Evolutionary conservation across 2,888 invertebrate genomes (phyloP), one percentile per base, ranked within the genome.

Genomic region (Allophyes oxyacanthae): DNA sequence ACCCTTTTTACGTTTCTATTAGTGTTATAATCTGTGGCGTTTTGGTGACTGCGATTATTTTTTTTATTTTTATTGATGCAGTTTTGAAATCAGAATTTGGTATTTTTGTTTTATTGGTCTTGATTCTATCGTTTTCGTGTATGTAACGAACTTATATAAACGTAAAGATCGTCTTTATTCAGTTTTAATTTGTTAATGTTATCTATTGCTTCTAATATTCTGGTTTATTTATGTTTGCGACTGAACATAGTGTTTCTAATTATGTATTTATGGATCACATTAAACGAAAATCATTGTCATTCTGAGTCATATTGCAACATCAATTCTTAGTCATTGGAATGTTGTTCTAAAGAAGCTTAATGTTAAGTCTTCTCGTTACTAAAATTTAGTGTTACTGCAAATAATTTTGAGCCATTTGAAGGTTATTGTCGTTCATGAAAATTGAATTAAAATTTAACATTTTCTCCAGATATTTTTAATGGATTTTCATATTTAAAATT

Each of bases 1-100:
- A 77, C 77, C n/a, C 79, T 77, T 81, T 81, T 81, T 81, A 72
- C 74, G 75, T 79, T 79, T 79, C 74, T 78, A 77, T 81, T 80
- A 79, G 76, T 81, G 68, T 69, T 70, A 68, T 59, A 44, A 70
- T 70, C 59, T 68, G 45, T 28, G 68, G 50, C 34, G 53, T 54
- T 70, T 37, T 48, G 38, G 36, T 46, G 32, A 11, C 43, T 36
- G 48, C 10, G n/a, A 25, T 49, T 13, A 15, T 32, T 45, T 36
- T 50, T 33, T 46, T 28, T 33, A 33, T 46, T 52, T 44, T 33
- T 68, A 11, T 6, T n/a, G 36, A 9, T 34, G n/a, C 34, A 6
- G 25, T 44, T 38, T 67, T 41, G 34, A 48, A 62, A 62, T 40
- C 13, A 32, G 49, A 34, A 14, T 46, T 9, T 36, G 13, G 0